Evolutionary conservation across 2,797 vertebrate genomes (phyloP), one percentile per base, ranked within the genome.

Genomic region (Takifugu rubripes): DNA sequence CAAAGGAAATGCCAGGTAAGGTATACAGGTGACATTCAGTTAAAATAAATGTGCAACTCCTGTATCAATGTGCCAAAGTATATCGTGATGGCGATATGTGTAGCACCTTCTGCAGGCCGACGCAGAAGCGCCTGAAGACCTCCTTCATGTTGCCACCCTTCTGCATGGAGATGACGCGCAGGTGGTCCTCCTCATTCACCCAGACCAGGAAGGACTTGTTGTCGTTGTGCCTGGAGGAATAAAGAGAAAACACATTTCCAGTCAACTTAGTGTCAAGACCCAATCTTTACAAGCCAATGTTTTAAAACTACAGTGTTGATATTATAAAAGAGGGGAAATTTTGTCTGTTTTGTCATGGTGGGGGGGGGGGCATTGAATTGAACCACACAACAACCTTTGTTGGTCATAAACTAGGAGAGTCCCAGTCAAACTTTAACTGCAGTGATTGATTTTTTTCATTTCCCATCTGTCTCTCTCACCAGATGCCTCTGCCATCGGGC

Each of bases 81-180:
- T 9, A 51, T 9, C 2, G 5, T 31, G 27, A 31, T 3, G 16
- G 2, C n/a, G 2, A 3, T 50, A 6, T 50, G 44, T 17, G 44
- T 45, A 4, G 66, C 58, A 88, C 86, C 83, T 85, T 88, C 78
- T 83, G 69, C 82, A 98, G 92, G 16, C 97, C 96, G 6, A 83
- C 87, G 77, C 96, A 99, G 92, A 99, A 99, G 64, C 97, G 94
- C 3, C 33, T 92, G 84, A 98, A 99, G 64, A 98, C 97, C 76
- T 98, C 95, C 88, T 92, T 97, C 96, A 98, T 97, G 87, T 97
- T 96, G 54, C 96, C 96, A 43, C 94, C 96, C 79, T 95, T 93
- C 92, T 98, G 93, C 97, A 99, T 98, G 76, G 97, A 97, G 87
- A 99, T 99, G 87, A 99, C 94, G 65, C 96, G 94, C 74, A 98